These are phyloP conservation scores for Caenorhabditis panamensis DNA, from an alignment of 2,888 invertebrate genomes.

Conservation along the genomic window DNA sequence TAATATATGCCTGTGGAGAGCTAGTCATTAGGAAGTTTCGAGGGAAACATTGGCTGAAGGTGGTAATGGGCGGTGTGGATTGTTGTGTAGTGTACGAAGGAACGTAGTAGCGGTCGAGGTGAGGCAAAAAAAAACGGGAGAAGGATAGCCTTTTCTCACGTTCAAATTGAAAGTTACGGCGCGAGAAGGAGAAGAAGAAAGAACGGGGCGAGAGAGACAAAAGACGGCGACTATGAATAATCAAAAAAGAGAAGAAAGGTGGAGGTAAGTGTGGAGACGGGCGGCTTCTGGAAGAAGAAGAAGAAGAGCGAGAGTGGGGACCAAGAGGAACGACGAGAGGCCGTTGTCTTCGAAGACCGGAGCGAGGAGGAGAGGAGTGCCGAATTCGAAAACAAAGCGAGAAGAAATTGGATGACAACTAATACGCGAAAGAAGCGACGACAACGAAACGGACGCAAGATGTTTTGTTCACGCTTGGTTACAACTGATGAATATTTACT, in stretches of 20 bases:
- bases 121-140: conserved; percentile 2
- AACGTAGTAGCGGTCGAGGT: neutral
- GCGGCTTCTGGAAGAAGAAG: conserved; percentile 16
- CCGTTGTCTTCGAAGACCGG: neutral
- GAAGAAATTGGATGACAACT: conserved; percentile 52
- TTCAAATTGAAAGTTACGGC: conserved; percentile 3
- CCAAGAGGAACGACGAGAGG: neutral
- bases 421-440: conserved; percentile 31
- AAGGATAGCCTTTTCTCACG: conserved; percentile 5
- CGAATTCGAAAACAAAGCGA: conserved; percentile 31
- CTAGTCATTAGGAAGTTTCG: neutral
- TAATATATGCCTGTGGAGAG: neutral
- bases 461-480: conserved; percentile 48
- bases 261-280: conserved; percentile 14
- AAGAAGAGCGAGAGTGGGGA: no score
- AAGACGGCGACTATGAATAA: conserved; percentile 27
- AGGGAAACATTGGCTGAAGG: neutral
- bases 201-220: neutral
- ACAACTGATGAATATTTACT: conserved; percentile 57
- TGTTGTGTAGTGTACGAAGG: neutral
- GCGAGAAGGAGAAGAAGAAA: conserved; percentile 3
- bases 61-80: neutral
- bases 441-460: conserved; percentile 8
- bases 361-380: conserved; percentile 18
- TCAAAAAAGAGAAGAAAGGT: conserved; percentile 31